Base-by-base conservation (phyloP, 2,888 invertebrate species). In the Macaria liturata region DNA sequence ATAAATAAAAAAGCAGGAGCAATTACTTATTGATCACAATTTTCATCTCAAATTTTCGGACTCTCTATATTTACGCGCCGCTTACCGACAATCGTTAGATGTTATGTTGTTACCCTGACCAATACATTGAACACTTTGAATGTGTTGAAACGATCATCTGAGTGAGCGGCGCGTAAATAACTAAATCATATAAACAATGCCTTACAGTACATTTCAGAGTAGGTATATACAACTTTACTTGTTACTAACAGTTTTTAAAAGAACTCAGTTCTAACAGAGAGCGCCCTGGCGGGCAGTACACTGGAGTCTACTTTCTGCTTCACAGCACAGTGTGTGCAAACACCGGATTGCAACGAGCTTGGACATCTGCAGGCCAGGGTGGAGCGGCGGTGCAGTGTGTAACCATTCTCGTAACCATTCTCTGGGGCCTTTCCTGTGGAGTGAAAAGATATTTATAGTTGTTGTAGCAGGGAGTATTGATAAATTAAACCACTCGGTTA, bases 221-320 rank as follows among this genome's bases (percentile, higher is more conserved):
- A 39, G 1, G 39, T 7, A 39, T 45, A 45, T 31, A 45, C 20
- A 20, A 20, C 2, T 20, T 20, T 20, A 20, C 20, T 20, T 20
- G 1, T 20, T 20, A 20, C 1, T 1, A 20, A 20, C 20, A 20
- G 8, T n/a, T n/a, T 45, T 49, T 39, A 56, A 4, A 32, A 46
- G 7, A 83, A 78, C 53, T 84, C 78, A 3, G 80, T 77, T 39
- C 81, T 81, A 42, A 86, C 68, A 8, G 62, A 61, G 9, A 61
- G 60, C 31, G 59, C 68, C 32, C 58, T 66, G 34, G 63, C 64
- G 0, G 67, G 68, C 4, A 62, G 8, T 32, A 20, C 55, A 9
- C 30, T 8, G 6, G 50, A 20, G 20, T 46, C 46, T 7, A 56
- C 42, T 30, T 46, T 34, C 20, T n/a, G 32, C 40, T 46, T 30